A percentile compares a stretch with the other conserved stretches of the same genome.
Conservation (phyloP, 30 jellyfish, hydroid and myxozoan species). For the Rhopilema esculentum region DNA sequence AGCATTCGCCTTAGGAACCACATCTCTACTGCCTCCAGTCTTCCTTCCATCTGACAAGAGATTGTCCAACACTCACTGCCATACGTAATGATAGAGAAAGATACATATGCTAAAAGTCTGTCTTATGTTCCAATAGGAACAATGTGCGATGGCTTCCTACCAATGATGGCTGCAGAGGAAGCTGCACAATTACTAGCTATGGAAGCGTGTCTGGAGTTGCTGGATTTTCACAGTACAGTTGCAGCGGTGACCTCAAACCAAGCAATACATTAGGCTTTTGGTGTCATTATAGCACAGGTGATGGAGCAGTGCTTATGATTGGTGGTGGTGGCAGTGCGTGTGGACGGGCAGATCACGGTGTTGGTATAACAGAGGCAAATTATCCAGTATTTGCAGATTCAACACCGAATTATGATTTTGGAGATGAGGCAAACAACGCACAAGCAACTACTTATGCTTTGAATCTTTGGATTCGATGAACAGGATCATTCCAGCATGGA, state of each 20-base stretch:
- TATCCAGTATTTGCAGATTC: not conserved
- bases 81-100: no score
- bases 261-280: conserved; percentile 1
- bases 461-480: conserved; percentile 23
- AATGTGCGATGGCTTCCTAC: conserved; percentile 9
- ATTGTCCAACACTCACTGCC: no score
- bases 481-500: no score
- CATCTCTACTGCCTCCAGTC: no score
- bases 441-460: not conserved
- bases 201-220: conserved; percentile 21
- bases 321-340: conserved; percentile 44
- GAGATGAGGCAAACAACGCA: not conserved
- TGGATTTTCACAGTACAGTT: conserved; percentile 22
- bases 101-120: no score
- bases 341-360: conserved; percentile 42
- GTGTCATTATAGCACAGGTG: conserved; percentile 35
- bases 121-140: not conserved
- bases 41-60: no score
- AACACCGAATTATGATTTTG: not conserved
- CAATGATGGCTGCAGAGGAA: conserved; percentile 10
- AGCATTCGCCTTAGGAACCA: no score
- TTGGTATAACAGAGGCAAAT: conserved; percentile 23
- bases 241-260: conserved; percentile 17
- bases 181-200: not conserved
- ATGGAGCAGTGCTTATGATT: conserved; percentile 32